Conservation (phyloP, 2,888 invertebrate genomes). For the Cheilosia urbana region DNA sequence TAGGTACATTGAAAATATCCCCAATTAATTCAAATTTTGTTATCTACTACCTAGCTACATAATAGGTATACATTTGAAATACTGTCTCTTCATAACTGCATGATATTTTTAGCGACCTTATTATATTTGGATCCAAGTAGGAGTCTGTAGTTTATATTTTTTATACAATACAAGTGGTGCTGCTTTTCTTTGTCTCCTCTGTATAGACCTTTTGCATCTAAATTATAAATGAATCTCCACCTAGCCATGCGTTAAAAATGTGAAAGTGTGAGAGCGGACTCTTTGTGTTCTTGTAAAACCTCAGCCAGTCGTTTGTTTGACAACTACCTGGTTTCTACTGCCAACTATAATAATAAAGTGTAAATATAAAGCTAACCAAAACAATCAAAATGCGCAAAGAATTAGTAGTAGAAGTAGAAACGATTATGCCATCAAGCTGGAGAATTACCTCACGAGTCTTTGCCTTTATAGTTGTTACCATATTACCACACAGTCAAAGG, state of each 20-base stretch:
- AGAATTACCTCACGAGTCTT: slow-evolving; percentile 34
- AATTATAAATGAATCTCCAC: neutral
- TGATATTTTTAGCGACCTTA: slow-evolving; percentile 13
- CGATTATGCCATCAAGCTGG: slow-evolving; percentile 13
- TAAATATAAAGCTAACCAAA: neutral
- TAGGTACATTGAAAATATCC: slow-evolving; percentile 43
- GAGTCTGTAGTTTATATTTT: neutral
- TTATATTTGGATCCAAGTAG: slow-evolving; percentile 20
- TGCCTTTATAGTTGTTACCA: slow-evolving; percentile 20
- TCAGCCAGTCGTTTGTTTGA: neutral
- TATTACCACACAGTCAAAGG: slow-evolving; percentile 1
- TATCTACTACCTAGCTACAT: too few relatives aligned
- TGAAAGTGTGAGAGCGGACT: slow-evolving; percentile 25
- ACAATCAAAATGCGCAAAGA: too few relatives aligned
- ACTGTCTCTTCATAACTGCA: neutral
- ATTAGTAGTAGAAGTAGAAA: slow-evolving; percentile 2
- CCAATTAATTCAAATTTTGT: slow-evolving; percentile 19
- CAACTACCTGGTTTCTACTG: neutral
- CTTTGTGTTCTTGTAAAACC: neutral
- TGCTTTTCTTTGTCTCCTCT: neutral
- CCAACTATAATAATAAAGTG: neutral
- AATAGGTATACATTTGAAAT: too few relatives aligned
- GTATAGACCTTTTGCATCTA: neutral
- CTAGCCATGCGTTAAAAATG: neutral
- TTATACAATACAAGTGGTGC: neutral